A percentile compares a stretch with the other conserved stretches of the same genome.
phyloP scores from a whole-genome alignment of 2,888 invertebrate genomes.

The Ophion ventricosus region DNA sequence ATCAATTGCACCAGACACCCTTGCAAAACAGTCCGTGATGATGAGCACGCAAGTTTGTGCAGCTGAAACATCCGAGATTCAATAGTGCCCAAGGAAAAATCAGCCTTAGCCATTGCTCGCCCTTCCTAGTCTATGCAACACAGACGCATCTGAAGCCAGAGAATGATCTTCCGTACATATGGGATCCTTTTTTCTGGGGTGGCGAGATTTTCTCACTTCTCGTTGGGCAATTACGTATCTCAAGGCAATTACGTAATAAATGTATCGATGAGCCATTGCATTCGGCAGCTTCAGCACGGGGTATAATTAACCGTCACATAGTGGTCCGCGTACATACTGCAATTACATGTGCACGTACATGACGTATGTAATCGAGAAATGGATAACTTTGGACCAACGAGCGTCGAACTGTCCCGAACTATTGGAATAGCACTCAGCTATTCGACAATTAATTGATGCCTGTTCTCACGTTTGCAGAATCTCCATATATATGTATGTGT shows the following conservation, averaged over 20 bases:
- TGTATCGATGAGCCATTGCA: slow-evolving; percentile 33
- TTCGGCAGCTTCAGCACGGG: slow-evolving; percentile 22
- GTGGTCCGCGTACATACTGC: slow-evolving; percentile 24
- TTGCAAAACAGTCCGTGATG: not conserved
- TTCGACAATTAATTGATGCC: slow-evolving; percentile 59
- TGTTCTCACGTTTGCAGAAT: not conserved
- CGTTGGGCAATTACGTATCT: not conserved
- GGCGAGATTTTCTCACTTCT: too few relatives aligned
- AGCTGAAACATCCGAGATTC: not conserved
- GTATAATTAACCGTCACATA: slow-evolving; percentile 50
- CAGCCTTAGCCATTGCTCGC: too few relatives aligned
- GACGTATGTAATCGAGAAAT: slow-evolving; percentile 30
- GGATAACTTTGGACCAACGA: slow-evolving; percentile 43
- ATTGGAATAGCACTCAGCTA: slow-evolving; percentile 59
- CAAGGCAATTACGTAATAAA: slow-evolving; percentile 31
- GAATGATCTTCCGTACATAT: too few relatives aligned
- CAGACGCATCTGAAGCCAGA: too few relatives aligned
- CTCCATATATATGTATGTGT: not conserved
- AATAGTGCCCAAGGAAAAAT: too few relatives aligned
- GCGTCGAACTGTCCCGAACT: slow-evolving; percentile 56
- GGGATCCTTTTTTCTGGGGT: too few relatives aligned
- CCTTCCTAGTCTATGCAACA: too few relatives aligned
- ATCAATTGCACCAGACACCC: too few relatives aligned
- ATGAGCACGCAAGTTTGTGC: not conserved
- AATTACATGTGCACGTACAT: slow-evolving; percentile 36